phyloP scores from a whole-genome alignment of 2,797 vertebrate genomes.

The Trematomus bernacchii region DNA sequence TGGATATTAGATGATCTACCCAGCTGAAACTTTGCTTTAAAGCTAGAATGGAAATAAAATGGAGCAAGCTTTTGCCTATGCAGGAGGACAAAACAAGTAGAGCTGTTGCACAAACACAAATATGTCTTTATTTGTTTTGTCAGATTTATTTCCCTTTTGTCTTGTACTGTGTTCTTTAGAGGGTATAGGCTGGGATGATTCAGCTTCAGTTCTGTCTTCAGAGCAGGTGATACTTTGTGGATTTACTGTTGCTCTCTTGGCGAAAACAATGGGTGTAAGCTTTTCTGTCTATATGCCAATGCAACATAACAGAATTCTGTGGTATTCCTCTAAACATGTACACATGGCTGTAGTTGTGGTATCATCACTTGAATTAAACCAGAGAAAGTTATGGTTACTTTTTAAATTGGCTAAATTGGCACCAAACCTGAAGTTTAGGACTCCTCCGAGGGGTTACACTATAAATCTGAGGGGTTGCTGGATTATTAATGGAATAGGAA shows the following conservation, averaged over 20 bases:
- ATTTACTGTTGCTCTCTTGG: slow-evolving; percentile 55
- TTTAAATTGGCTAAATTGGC: neutral
- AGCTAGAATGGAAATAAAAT: slow-evolving; percentile 12
- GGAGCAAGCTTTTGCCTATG: slow-evolving; percentile 3
- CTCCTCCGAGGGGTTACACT: neutral
- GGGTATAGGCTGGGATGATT: slow-evolving; percentile 48
- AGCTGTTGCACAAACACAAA: slow-evolving; percentile 41
- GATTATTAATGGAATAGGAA: slow-evolving; percentile 1
- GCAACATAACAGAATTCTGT: slow-evolving; percentile 9
- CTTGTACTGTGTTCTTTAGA: slow-evolving; percentile 39
- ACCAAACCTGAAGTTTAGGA: neutral
- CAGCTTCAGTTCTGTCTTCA: slow-evolving; percentile 58
- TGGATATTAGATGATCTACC: neutral
- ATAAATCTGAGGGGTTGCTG: neutral
- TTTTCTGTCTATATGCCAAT: slow-evolving; percentile 51
- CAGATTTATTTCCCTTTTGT: slow-evolving; percentile 18
- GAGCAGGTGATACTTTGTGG: slow-evolving; percentile 62
- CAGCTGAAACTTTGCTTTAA: neutral
- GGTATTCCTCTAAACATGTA: neutral
- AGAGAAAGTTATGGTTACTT: neutral
- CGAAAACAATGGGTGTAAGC: slow-evolving; percentile 61
- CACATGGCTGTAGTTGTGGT: neutral
- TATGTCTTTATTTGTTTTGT: slow-evolving; percentile 47
- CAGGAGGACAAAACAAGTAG: slow-evolving; percentile 22
- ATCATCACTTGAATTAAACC: neutral